Evolutionary conservation across 2,113 vertebrate species (phyloP).

Genomic region (Anolis sagrei): DNA sequence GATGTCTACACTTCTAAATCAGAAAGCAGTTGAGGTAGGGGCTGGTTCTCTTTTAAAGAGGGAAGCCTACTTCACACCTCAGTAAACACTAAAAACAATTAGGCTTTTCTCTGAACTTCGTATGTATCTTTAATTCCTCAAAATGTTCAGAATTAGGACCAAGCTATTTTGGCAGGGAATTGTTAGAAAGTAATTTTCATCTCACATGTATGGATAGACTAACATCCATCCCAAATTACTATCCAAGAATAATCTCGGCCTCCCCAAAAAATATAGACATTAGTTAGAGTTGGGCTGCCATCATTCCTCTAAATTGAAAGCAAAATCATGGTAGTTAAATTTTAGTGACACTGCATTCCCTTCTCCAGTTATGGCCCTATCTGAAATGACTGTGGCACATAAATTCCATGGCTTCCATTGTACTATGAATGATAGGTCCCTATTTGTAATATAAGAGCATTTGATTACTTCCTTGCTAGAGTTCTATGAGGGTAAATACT

Average conservation of each 20-base stretch:
- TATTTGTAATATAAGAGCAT: slow-evolving; percentile 7
- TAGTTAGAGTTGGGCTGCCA: background rate
- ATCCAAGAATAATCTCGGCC: background rate
- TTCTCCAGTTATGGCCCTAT: background rate
- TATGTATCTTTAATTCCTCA: background rate
- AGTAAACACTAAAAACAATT: background rate
- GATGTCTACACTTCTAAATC: background rate
- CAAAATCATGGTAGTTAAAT: slow-evolving; percentile 3
- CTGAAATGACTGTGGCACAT: slow-evolving; percentile 10
- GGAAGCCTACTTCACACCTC: background rate
- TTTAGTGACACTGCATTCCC: background rate
- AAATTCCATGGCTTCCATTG: background rate
- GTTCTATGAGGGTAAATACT: slow-evolving; percentile 1
- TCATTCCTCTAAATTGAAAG: background rate
- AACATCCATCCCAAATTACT: background rate
- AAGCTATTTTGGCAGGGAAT: background rate
- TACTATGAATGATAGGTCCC: background rate
- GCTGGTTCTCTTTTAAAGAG: background rate
- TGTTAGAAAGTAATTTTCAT: background rate
- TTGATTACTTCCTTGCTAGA: background rate
- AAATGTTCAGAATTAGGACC: background rate
- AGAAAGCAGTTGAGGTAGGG: background rate
- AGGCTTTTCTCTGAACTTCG: background rate
- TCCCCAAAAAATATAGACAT: background rate
- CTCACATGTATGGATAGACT: background rate